Evolutionary conservation across 2,113 vertebrate genomes (phyloP).

Genomic region (Ameiurus melas): DNA sequence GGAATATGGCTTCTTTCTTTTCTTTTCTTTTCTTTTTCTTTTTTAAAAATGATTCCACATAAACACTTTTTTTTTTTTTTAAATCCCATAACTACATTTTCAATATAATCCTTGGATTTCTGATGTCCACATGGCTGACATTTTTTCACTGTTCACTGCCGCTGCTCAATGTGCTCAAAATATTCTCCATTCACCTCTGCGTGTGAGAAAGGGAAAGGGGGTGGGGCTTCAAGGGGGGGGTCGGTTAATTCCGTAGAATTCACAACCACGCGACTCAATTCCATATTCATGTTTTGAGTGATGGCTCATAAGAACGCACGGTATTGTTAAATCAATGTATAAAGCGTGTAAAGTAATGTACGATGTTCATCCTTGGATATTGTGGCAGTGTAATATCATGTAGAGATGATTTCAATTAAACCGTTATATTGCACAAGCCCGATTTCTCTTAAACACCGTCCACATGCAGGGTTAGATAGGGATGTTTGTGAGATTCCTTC

Average conservation of each 20-base stretch:
- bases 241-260: neutral
- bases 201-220: neutral
- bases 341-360: neutral
- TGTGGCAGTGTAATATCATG: neutral
- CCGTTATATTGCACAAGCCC: neutral
- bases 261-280: neutral
- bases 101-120: no score
- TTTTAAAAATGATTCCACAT: no score
- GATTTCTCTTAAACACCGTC: neutral
- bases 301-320: neutral
- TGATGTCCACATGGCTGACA: neutral
- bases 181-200: neutral
- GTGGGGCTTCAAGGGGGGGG: neutral
- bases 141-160: neutral
- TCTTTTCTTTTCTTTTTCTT: no score
- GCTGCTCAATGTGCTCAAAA: neutral
- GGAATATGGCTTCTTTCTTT: no score
- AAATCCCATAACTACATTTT: no score
- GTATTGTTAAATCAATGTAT: neutral
- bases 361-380: neutral
- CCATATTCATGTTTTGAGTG: neutral
- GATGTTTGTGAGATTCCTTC: neutral
- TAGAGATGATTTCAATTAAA: neutral
- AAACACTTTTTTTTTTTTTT: no score
- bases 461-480: neutral